Evolutionary conservation across 2,797 vertebrate genomes (phyloP).

Genomic region (Otolemur crassicaudatus): DNA sequence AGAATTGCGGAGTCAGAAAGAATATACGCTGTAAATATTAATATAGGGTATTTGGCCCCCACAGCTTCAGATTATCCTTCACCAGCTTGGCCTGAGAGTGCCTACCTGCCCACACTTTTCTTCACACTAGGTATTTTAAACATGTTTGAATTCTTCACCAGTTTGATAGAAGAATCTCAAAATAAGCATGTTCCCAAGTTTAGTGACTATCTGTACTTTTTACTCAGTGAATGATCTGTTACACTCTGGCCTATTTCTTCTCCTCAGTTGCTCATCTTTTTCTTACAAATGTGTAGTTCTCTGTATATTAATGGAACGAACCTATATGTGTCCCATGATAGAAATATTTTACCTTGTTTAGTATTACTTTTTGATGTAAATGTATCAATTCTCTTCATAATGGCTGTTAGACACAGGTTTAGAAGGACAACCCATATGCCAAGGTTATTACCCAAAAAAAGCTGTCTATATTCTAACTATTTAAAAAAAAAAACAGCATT

Average conservation of each 20-base stretch:
- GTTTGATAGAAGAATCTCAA: not conserved
- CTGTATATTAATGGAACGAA: not conserved
- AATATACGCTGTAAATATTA: fast-evolving
- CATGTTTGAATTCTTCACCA: not conserved
- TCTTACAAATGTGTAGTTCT: not conserved
- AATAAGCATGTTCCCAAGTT: not conserved
- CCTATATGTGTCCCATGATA: too few species aligned
- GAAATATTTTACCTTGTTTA: not conserved
- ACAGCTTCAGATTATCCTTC: not conserved
- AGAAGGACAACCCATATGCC: not conserved
- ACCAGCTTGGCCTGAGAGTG: not conserved
- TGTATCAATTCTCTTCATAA: not conserved
- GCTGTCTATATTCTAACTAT: not conserved
- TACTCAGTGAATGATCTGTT: not conserved
- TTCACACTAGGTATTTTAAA: not conserved
- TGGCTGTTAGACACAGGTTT: not conserved
- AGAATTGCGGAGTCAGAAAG: not conserved
- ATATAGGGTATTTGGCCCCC: not conserved
- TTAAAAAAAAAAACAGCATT: not conserved
- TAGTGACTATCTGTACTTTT: not conserved
- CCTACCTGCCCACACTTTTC: not conserved
- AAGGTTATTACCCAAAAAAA: not conserved
- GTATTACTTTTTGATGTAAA: not conserved
- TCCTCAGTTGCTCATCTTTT: not conserved
- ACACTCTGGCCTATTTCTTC: not conserved